These are phyloP conservation scores for Pholis gunnellus DNA, from an alignment of 2,113 vertebrate genomes.

Conservation along the genomic window DNA sequence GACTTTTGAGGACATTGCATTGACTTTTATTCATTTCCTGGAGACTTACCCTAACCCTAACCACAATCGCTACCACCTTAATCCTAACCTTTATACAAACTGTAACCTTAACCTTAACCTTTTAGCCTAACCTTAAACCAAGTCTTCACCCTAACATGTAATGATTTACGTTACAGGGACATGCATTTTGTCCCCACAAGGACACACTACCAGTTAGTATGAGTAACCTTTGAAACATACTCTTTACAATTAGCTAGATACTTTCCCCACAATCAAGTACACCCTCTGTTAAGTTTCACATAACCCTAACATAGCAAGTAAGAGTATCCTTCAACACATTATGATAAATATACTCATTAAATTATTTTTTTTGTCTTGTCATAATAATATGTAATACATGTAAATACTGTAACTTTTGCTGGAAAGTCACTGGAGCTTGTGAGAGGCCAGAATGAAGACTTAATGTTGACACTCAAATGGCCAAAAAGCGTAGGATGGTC, in stretches of 20 bases:
- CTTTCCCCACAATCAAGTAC: slow-evolving; percentile 30
- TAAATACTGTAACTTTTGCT: slow-evolving; percentile 29
- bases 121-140: not conserved
- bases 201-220: slow-evolving; percentile 1
- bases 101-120: no score
- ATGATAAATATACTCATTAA: slow-evolving; percentile 5
- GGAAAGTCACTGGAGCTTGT: slow-evolving; percentile 20
- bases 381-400: slow-evolving; percentile 31
- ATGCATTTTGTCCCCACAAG: not conserved
- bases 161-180: not conserved
- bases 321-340: not conserved
- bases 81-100: not conserved
- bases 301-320: not conserved
- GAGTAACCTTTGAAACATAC: slow-evolving; percentile 5
- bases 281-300: slow-evolving; percentile 16
- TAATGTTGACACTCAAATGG: slow-evolving; percentile 17
- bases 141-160: not conserved
- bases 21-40: not conserved
- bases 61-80: not conserved
- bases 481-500: not conserved
- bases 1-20: not conserved
- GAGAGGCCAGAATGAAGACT: slow-evolving; percentile 20
- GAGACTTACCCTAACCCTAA: not conserved
- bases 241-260: not conserved
- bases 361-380: slow-evolving; percentile 26